Evolutionary conservation across 2,888 invertebrate genomes (phyloP).

Genomic region (Amblyteles armatorius): DNA sequence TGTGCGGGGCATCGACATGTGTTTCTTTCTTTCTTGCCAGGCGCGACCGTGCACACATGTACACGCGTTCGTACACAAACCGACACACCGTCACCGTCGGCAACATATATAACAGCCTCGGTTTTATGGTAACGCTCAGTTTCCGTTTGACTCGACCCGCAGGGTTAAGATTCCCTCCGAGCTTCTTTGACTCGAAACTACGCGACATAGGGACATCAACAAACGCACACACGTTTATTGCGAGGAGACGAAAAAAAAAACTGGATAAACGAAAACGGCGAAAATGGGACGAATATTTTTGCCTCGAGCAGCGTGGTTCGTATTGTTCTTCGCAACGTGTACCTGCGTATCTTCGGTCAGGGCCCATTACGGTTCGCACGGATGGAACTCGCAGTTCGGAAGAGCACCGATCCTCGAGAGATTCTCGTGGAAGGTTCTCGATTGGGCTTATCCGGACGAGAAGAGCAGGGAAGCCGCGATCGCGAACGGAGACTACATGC

Average conservation of each 20-base stretch:
- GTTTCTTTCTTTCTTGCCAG: conserved; percentile 70
- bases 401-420: conserved; percentile 88
- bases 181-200: not conserved
- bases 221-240: not conserved
- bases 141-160: conserved; percentile 67
- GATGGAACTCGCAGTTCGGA: conserved; percentile 79
- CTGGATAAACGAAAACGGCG: conserved; percentile 27
- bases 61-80: conserved; percentile 22
- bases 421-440: conserved; percentile 91
- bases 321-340: conserved; percentile 29
- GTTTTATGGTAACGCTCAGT: conserved; percentile 75
- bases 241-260: conserved; percentile 14
- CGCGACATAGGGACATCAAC: not conserved
- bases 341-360: conserved; percentile 31
- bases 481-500: conserved; percentile 88
- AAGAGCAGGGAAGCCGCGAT: conserved; percentile 88
- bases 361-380: conserved; percentile 55
- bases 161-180: conserved; percentile 13
- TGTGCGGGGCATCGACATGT: conserved; percentile 44
- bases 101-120: conserved; percentile 75
- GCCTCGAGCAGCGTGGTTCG: conserved; percentile 58
- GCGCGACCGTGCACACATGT: not conserved
- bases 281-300: conserved; percentile 20
- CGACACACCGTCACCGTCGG: conserved; percentile 54
- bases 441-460: conserved; percentile 90